phyloP scores from a whole-genome alignment of 2,888 invertebrate species.

The Pycnomerus fuliginosus region DNA sequence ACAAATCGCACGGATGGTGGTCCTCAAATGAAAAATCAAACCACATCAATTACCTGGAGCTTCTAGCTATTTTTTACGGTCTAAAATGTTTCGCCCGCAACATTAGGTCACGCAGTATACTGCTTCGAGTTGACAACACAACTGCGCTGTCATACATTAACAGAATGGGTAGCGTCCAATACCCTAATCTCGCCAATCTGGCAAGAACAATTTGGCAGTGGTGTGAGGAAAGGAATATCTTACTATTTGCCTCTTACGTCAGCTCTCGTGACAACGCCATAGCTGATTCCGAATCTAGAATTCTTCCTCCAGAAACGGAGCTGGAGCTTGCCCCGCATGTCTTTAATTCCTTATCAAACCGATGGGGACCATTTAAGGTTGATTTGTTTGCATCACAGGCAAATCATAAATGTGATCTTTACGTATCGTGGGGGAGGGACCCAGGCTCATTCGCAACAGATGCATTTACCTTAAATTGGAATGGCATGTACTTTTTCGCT shows the following conservation, averaged over 20 bases:
- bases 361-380: conserved; percentile 5
- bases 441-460: conserved; percentile 29
- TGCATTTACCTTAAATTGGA: conserved; percentile 33
- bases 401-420: conserved; percentile 27
- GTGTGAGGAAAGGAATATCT: conserved; percentile 5
- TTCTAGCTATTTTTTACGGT: conserved; percentile 17
- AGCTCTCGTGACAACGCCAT: neutral
- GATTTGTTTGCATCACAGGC: conserved; percentile 31
- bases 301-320: neutral
- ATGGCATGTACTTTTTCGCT: conserved; percentile 15
- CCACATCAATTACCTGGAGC: conserved; percentile 24
- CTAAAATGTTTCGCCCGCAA: conserved; percentile 23
- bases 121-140: conserved; percentile 22
- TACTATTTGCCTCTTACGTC: conserved; percentile 1
- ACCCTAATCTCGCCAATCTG: neutral
- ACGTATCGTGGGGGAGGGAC: conserved; percentile 26
- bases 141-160: conserved; percentile 4
- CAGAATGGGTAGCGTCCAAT: conserved; percentile 6
- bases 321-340: neutral
- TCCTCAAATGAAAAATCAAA: conserved; percentile 8
- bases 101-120: conserved; percentile 9
- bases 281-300: neutral
- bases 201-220: neutral
- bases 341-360: neutral
- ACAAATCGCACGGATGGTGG: conserved; percentile 29